These are phyloP conservation scores for Cryptus viduatorius DNA, from an alignment of 2,888 invertebrate species.

Conservation along the genomic window DNA sequence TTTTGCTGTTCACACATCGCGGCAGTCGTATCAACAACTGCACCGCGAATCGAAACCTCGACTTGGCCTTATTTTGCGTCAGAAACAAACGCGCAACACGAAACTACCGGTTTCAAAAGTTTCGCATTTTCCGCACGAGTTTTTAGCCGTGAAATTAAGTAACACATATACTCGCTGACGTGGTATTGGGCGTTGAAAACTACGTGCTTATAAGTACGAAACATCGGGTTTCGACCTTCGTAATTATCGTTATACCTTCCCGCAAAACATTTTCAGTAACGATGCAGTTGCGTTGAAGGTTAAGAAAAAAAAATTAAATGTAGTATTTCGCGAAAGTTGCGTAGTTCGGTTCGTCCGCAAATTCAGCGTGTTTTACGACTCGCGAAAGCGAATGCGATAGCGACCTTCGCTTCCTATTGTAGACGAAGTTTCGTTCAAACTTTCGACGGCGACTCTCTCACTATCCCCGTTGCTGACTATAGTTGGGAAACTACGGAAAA, in stretches of 20 bases:
- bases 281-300: neutral
- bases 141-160: too few species aligned
- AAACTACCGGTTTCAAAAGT: too few species aligned
- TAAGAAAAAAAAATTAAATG: conserved; percentile 42
- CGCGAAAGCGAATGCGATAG: conserved; percentile 9
- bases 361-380: conserved; percentile 37
- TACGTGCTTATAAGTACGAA: neutral
- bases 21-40: too few species aligned
- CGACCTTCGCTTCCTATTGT: conserved; percentile 4
- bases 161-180: neutral
- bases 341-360: conserved; percentile 3
- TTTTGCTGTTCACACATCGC: too few species aligned
- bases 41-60: too few species aligned
- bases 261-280: neutral
- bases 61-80: too few species aligned
- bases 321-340: conserved; percentile 10
- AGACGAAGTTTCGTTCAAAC: conserved; percentile 51
- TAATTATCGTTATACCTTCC: conserved; percentile 15
- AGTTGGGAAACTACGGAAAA: conserved; percentile 30
- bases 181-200: neutral
- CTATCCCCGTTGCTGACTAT: conserved; percentile 6
- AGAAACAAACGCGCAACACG: too few species aligned
- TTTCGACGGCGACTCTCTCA: conserved; percentile 4
- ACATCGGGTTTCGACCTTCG: neutral
- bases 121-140: neutral